phyloP scores from a whole-genome alignment of 1,140 invertebrate genomes.

The Calliphora vicina region DNA sequence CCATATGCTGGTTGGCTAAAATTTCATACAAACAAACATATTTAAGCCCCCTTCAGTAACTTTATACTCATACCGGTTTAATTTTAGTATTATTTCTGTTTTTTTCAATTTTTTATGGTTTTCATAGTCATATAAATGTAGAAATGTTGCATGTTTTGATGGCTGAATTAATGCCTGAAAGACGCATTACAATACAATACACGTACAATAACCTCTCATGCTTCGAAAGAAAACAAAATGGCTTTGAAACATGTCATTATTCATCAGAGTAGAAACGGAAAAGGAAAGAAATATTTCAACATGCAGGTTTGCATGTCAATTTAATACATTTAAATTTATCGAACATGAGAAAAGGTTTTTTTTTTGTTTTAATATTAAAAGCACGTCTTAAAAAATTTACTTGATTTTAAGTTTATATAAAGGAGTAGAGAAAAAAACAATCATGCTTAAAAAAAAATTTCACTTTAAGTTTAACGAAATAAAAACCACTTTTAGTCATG shows the following conservation, averaged over 20 bases:
- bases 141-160: conserved; percentile 4
- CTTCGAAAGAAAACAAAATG: background rate
- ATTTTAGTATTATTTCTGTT: background rate
- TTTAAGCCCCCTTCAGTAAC: background rate
- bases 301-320: conserved; percentile 4
- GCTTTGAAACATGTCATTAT: background rate
- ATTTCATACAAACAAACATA: background rate
- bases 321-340: background rate
- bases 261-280: background rate
- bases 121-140: background rate
- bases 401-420: background rate
- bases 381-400: background rate
- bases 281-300: background rate
- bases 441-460: background rate
- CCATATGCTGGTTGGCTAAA: background rate
- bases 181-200: background rate
- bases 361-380: background rate
- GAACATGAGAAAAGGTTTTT: background rate
- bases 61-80: background rate
- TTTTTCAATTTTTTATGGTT: background rate
- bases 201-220: background rate
- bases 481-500: background rate
- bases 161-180: conserved; percentile 1
- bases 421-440: background rate
- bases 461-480: background rate